Evolutionary conservation across 2,888 invertebrate genomes (phyloP).

Genomic region (Fragum fragum): DNA sequence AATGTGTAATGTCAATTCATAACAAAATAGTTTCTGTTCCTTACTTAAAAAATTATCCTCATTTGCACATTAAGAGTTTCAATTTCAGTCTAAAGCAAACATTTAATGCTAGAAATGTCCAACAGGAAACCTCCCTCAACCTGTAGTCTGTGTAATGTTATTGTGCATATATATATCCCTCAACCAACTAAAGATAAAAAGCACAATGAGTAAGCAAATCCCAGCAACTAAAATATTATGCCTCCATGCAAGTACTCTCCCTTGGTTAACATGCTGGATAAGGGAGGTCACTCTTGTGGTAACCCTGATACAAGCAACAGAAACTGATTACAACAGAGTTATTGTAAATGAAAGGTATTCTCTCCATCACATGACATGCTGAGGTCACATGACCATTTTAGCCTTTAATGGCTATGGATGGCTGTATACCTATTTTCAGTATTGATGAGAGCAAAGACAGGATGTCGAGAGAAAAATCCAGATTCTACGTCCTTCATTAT

Average conservation of each 20-base stretch:
- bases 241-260: slow-evolving; percentile 26
- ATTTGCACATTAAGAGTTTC: too few species aligned
- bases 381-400: slow-evolving; percentile 13
- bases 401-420: neutral
- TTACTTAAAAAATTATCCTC: too few species aligned
- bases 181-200: slow-evolving; percentile 25
- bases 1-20: too few species aligned
- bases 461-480: slow-evolving; percentile 97
- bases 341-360: slow-evolving; percentile 11
- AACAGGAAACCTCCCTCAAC: neutral
- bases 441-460: slow-evolving; percentile 99
- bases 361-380: slow-evolving; percentile 29
- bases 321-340: slow-evolving; percentile 25
- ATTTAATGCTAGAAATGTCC: too few species aligned
- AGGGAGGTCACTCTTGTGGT: slow-evolving; percentile 25
- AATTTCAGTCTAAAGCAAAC: too few species aligned
- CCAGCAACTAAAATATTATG: slow-evolving; percentile 25
- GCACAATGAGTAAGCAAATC: slow-evolving; percentile 20
- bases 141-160: neutral
- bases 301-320: slow-evolving; percentile 23
- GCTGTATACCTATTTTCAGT: slow-evolving; percentile 95
- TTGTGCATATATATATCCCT: neutral
- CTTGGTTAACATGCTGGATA: slow-evolving; percentile 32
- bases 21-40: too few species aligned
- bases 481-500: slow-evolving; percentile 98